These are phyloP conservation scores for Oceanodroma tethys DNA, from an alignment of 2,113 vertebrate species.

Conservation along the genomic window DNA sequence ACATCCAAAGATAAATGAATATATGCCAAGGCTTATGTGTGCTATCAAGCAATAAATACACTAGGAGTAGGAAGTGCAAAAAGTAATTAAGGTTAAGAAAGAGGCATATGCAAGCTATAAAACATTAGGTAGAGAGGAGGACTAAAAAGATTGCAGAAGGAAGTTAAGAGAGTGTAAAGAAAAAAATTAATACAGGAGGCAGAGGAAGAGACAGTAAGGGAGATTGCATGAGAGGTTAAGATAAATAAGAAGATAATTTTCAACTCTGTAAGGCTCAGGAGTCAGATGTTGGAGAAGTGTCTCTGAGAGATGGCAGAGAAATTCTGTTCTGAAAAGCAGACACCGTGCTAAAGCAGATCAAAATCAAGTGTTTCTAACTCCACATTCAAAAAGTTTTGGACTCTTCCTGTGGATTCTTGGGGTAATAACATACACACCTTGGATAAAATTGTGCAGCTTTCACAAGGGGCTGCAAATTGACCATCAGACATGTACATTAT, in stretches of 20 bases:
- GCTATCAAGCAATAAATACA: slow-evolving; percentile 63
- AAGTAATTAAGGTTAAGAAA: slow-evolving; percentile 63
- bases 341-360: neutral
- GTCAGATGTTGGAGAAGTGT: neutral
- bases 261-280: neutral
- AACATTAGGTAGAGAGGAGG: slow-evolving; percentile 66
- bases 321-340: neutral
- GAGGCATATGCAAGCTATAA: slow-evolving; percentile 68
- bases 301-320: neutral
- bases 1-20: slow-evolving; percentile 21
- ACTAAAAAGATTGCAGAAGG: slow-evolving; percentile 60
- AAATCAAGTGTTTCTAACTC: neutral
- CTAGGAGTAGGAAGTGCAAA: slow-evolving; percentile 36
- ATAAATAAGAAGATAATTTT: slow-evolving; percentile 43
- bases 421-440: neutral
- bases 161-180: slow-evolving; percentile 49
- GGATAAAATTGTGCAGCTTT: neutral
- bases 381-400: neutral
- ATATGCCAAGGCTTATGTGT: slow-evolving; percentile 15
- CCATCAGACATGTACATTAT: neutral
- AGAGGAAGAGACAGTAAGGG: neutral
- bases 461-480: neutral
- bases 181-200: slow-evolving; percentile 48
- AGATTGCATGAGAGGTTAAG: slow-evolving; percentile 30
- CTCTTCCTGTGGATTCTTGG: neutral